Evolutionary conservation across 1,140 invertebrate species (phyloP), one percentile per base, ranked within the genome.

Genomic region (Antheraea pernyi): DNA sequence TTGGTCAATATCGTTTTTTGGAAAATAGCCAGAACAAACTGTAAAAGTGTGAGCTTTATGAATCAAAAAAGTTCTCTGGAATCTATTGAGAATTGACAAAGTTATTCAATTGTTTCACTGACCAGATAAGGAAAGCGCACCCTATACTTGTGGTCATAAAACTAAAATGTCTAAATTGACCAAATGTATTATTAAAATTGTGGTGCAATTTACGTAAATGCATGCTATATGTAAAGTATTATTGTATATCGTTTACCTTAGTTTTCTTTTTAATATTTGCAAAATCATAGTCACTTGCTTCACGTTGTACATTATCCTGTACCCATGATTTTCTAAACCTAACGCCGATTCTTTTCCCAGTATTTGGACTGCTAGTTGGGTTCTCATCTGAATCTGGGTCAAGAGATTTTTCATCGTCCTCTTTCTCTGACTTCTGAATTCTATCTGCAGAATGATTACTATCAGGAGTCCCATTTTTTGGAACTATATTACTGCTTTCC

Each of bases 291-390:
- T 92, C 88, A 63, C 78, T 89, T 0, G 85, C 81, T 68, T 87
- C 85, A 46, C 74, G 78, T 67, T 81, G 88, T 81, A 88, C 58
- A 60, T 82, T 74, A 36, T 88, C 83, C 73, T 86, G 77, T 19
- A 80, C 77, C 88, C 90, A 90, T 0, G 88, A 86, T 10, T 84
- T 87, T 74, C 91, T 83, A 77, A 92, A 91, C 67, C 87, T 75
- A 3, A 92, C 89, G 3, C 89, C 85, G 0, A 81, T 71, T 61
- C 86, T 75, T 73, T 89, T 91, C 7, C 77, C 79, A 42, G 76
- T 75, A 67, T 75, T 82, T 0, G 82, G 82, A 67, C 77, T 83
- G 48, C 79, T 84, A 7, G 80, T 88, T 18, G 81, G 83, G 69
- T 76, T 81, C 60, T 78, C 84, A 73, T 84, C 92, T 10, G 85